phyloP scores from a whole-genome alignment of 2,797 vertebrate genomes.

The Peromyscus attwateri region DNA sequence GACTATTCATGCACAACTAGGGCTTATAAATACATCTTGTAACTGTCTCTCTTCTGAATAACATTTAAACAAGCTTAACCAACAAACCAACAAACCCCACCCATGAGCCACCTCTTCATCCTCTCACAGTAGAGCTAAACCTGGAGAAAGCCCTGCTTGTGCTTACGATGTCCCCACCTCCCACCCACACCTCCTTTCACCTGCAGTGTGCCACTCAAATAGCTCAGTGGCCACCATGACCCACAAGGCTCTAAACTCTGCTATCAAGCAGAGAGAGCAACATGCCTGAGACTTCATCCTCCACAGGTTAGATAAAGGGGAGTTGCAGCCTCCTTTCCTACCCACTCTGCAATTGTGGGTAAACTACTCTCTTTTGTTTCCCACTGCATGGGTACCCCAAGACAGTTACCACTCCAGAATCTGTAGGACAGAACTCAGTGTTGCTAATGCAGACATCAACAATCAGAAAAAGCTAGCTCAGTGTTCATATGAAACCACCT shows the following conservation, averaged over 20 bases:
- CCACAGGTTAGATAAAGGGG: not conserved
- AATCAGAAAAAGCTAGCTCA: constrained; percentile 48
- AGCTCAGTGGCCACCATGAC: not conserved
- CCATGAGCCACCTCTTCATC: not conserved
- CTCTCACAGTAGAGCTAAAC: not conserved
- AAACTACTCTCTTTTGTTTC: not conserved
- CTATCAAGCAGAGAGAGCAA: not conserved
- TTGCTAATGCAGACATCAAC: not conserved
- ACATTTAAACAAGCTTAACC: constrained; percentile 43
- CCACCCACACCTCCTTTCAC: not conserved
- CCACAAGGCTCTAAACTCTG: not conserved
- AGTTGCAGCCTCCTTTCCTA: not conserved
- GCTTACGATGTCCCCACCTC: not conserved
- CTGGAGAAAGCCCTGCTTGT: not conserved
- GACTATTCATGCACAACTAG: constrained; percentile 25
- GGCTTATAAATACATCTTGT: constrained; percentile 19
- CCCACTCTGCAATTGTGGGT: not conserved
- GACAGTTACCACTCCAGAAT: not conserved
- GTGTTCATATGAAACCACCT: not conserved
- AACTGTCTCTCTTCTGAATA: constrained; percentile 41
- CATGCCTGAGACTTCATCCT: not conserved
- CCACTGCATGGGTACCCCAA: not conserved
- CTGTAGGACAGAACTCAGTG: not conserved
- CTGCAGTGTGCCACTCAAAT: not conserved
- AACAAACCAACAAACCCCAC: not conserved